A percentile compares a stretch with the other conserved stretches of the same genome.
Evolutionary conservation across 2,113 vertebrate species (phyloP).

Genomic region (Solea solea): DNA sequence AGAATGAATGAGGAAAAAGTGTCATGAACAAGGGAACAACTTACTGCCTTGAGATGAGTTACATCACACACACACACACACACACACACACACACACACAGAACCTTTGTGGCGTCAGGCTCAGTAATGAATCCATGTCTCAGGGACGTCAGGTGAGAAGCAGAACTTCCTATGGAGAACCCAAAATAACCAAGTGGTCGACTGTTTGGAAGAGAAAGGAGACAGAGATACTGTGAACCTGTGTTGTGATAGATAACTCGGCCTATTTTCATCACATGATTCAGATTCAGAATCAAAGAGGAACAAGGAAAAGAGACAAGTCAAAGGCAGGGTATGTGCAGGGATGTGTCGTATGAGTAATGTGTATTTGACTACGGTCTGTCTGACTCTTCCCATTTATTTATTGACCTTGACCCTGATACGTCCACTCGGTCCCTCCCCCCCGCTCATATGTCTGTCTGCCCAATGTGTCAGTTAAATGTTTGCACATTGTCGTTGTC

Average conservation of each 20-base stretch:
- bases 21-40: conserved; percentile 66
- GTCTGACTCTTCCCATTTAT: conserved; percentile 35
- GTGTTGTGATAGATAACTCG: conserved; percentile 18
- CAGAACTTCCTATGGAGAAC: conserved; percentile 68
- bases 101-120: conserved; percentile 79
- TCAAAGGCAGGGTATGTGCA: conserved; percentile 2
- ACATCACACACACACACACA: conserved; percentile 54
- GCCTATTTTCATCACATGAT: background rate
- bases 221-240: conserved; percentile 29
- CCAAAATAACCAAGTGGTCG: conserved; percentile 65
- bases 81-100: conserved; percentile 50
- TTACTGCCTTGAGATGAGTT: conserved; percentile 86
- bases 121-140: conserved; percentile 75
- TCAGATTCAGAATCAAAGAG: too few species aligned
- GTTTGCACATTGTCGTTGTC: conserved; percentile 76
- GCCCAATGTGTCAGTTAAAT: conserved; percentile 70
- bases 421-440: conserved; percentile 32
- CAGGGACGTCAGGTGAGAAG: conserved; percentile 74
- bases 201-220: conserved; percentile 33
- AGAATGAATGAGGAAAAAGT: conserved; percentile 4
- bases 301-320: background rate
- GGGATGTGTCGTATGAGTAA: background rate
- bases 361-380: conserved; percentile 1
- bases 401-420: conserved; percentile 61
- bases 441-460: conserved; percentile 60